Evolutionary conservation across 1,140 invertebrate species (phyloP).

Genomic region (Dreissena rostriformis): DNA sequence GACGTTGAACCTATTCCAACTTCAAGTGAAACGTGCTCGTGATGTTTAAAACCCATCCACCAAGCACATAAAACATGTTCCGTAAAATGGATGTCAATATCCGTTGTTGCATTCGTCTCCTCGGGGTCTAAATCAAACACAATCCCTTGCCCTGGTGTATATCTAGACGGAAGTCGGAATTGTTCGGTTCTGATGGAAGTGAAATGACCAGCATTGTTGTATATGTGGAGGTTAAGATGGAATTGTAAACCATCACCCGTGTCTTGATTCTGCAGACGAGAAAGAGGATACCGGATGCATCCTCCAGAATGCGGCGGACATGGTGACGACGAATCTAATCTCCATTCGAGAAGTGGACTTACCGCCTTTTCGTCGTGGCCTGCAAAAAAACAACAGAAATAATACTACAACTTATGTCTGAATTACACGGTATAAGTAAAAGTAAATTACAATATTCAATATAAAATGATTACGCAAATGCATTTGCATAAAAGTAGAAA

Average conservation of each 20-base stretch:
- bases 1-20: conserved; percentile 10
- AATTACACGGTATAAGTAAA: not conserved
- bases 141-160: conserved; percentile 26
- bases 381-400: not conserved
- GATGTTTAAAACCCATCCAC: conserved; percentile 14
- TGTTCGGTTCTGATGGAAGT: not conserved
- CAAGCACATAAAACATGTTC: not conserved
- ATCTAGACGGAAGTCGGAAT: conserved; percentile 57
- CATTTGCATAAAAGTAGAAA: not conserved
- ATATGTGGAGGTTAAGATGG: conserved; percentile 19
- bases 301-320: conserved; percentile 11
- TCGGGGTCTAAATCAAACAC: conserved; percentile 15
- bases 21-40: conserved; percentile 16
- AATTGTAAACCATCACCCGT: conserved; percentile 18
- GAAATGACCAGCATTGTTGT: conserved; percentile 49
- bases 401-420: conserved; percentile 3
- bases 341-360: conserved; percentile 29
- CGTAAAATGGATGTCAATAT: conserved; percentile 23
- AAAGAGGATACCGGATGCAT: conserved; percentile 52
- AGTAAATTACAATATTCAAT: not conserved
- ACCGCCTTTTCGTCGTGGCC: not conserved
- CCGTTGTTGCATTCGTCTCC: not conserved
- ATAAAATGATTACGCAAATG: not conserved
- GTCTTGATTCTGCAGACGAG: conserved; percentile 16
- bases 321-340: not conserved